Base-by-base conservation (phyloP, 1,140 invertebrate genomes). In the Agrilus planipennis region DNA sequence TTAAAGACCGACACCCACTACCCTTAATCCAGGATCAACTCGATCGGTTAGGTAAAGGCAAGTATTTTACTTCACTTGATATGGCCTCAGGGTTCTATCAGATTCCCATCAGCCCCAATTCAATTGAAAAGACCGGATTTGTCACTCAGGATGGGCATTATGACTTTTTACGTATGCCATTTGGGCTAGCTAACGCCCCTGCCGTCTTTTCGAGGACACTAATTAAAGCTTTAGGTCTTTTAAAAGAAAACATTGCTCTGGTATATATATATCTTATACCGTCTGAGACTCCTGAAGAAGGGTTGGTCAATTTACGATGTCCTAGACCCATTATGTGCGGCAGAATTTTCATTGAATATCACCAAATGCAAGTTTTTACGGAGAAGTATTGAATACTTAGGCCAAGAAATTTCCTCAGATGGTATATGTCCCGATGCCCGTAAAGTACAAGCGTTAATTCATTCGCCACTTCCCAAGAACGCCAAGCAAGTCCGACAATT, bases 1-100 rank as follows among this genome's bases (percentile, higher is more conserved):
- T 39, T 10, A 39, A 39, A 12, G 65, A 70, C 42, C 30, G 44
- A 21, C 67, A 54, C 50, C 67, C 69, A 2, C 35, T 72, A 9
- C 67, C 68, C 4, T 41, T 54, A 11, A 66, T 71, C 14, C 60
- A 61, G 21, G 58, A 63, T 15, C 55, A 52, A 18, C 46, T 73
- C 15, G 54, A 60, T 20, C 41, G 34, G n/a, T 17, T 36, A n/a
- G 12, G n/a, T 10, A n/a, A 15, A n/a, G 11, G 1, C 9, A 32
- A 36, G 22, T 58, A 47, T 35, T 67, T 68, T 36, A 50, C 52
- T 4, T 46, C 54, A 2, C 35, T 51, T 7, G 49, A 51, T 22
- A 42, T 51, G 34, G 46, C 46, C 10, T 30, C 39, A 17, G 43
- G 43, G 2, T 51, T 45, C 32, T 46, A 51, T 39, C 42, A 50